phyloP scores from a whole-genome alignment of 2,888 invertebrate genomes.

The Bembecia ichneumoniformis region DNA sequence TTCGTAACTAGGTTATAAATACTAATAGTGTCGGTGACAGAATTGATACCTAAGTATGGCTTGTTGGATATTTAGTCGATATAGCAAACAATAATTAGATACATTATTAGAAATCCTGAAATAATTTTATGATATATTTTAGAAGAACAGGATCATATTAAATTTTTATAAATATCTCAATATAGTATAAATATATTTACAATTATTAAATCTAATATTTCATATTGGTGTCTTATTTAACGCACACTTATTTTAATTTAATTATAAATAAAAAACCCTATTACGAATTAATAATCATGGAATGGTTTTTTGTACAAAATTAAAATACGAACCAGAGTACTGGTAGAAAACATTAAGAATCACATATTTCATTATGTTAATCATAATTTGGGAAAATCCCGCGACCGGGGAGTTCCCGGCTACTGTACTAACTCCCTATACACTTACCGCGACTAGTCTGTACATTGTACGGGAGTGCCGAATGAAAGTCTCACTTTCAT shows the following conservation, averaged over 20 bases:
- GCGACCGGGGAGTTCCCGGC: slow-evolving; percentile 15
- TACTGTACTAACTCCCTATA: slow-evolving; percentile 17
- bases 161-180: slow-evolving; percentile 70
- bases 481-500: slow-evolving; percentile 67
- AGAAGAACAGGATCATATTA: slow-evolving; percentile 70
- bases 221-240: slow-evolving; percentile 72
- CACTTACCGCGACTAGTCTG: slow-evolving; percentile 54
- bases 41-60: not conserved
- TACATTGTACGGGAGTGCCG: slow-evolving; percentile 52
- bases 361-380: slow-evolving; percentile 48
- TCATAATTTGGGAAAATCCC: slow-evolving; percentile 22
- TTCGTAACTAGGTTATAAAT: slow-evolving; percentile 5
- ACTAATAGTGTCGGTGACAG: slow-evolving; percentile 4
- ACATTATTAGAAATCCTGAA: slow-evolving; percentile 20
- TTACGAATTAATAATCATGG: slow-evolving; percentile 63
- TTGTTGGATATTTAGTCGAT: not conserved
- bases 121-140: slow-evolving; percentile 55
- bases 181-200: slow-evolving; percentile 72
- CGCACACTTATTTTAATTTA: slow-evolving; percentile 51
- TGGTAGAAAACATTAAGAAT: slow-evolving; percentile 57
- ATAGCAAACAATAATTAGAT: slow-evolving; percentile 5
- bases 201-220: slow-evolving; percentile 56
- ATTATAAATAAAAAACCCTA: slow-evolving; percentile 51
- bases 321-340: slow-evolving; percentile 56
- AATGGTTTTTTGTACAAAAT: slow-evolving; percentile 71